Evolutionary conservation across 2,888 invertebrate species (phyloP).

Genomic region (Papilio demoleus): DNA sequence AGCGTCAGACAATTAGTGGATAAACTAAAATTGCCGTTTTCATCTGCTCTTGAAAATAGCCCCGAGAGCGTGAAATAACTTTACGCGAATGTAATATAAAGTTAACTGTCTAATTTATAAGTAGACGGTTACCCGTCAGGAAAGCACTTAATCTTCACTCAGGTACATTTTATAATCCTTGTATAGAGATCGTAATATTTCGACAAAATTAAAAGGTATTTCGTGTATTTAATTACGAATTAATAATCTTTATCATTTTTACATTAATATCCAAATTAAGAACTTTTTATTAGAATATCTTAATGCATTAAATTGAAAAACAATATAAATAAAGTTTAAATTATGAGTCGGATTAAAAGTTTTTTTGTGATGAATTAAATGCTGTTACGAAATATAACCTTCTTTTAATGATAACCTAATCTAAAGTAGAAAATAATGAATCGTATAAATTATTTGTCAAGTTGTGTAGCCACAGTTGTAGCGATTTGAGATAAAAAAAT

Average conservation of each 20-base stretch:
- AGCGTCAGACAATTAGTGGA: conserved; percentile 33
- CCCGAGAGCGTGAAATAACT: conserved; percentile 37
- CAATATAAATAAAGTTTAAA: neutral
- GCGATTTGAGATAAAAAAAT: conserved; percentile 7
- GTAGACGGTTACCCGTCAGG: conserved; percentile 29
- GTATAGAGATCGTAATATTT: conserved; percentile 20
- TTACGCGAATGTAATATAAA: conserved; percentile 35
- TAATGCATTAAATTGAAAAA: neutral
- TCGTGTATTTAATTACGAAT: neutral
- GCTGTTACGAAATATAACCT: conserved; percentile 5
- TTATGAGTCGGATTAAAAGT: neutral
- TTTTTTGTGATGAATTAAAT: neutral
- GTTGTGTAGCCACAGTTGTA: conserved; percentile 12
- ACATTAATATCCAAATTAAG: neutral
- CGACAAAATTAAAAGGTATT: neutral
- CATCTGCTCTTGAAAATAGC: conserved; percentile 34
- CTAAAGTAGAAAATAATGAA: conserved; percentile 23
- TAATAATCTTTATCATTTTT: neutral
- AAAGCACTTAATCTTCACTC: conserved; percentile 38
- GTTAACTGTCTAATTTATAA: conserved; percentile 35
- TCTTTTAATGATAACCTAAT: conserved; percentile 31
- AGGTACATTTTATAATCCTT: conserved; percentile 32
- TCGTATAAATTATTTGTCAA: conserved; percentile 26
- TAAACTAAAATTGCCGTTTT: conserved; percentile 36
- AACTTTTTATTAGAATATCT: neutral